Base-by-base conservation (phyloP, 2,888 invertebrate species). In the Orthosia gothica region DNA sequence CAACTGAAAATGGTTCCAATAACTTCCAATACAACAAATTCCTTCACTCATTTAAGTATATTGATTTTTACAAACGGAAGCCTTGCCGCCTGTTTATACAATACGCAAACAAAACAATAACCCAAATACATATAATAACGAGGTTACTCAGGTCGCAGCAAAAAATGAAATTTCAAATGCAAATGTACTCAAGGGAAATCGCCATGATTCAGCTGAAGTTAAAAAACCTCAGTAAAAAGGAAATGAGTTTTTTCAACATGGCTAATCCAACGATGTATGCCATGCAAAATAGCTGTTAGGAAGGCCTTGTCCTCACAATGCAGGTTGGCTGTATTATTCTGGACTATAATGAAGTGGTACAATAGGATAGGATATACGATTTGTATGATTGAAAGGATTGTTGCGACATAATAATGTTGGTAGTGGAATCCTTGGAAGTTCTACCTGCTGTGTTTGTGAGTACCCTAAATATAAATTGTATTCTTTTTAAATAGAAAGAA, bases 251-350 rank as follows among this genome's bases (percentile, higher is more conserved):
- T 54, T 70, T 70, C 32, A 23, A 55, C 71, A 66, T 26, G 47
- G 26, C 49, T 16, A 59, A 81, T 70, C 68, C 57, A 59, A 40
- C 55, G 26, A 61, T 13, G 70, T 79, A 76, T 78, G 59, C 50
- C 65, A 81, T 73, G 84, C 70, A 47, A 71, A 70, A 40, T 59
- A 32, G 69, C 71, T 62, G 23, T 74, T 54, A 40, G 52, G 82
- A 81, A 81, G 70, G 85, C 62, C 82, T 7, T 40, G 20, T 23
- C 9, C 16, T 18, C 20, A 81, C 84, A 81, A 81, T 84, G 65
- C 74, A 69, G 68, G 68, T 32, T 16, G 61, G n/a, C 20, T 26
- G 26, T 58, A 80, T 81, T 66, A 63, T 81, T 2, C 50, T 58
- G 68, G 84, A 58, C 73, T 83, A 65, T n/a, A 73, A 61, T n/a